Base-by-base conservation (phyloP, 2,888 invertebrate genomes). In the Aradus depressus region DNA sequence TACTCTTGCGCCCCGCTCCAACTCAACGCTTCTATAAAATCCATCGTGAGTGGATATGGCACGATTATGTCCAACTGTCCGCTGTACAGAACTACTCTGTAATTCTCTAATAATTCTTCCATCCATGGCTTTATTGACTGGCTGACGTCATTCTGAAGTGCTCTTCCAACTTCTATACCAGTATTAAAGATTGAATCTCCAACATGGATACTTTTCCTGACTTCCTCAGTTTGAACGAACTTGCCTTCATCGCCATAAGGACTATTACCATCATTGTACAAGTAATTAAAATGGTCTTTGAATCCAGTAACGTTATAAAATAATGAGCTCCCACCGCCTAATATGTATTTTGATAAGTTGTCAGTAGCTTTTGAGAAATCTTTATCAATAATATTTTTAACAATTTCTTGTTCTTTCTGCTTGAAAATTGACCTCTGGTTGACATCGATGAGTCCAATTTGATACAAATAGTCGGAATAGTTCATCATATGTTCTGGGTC, bases 21-120 rank as follows among this genome's bases (percentile, higher is more conserved):
- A 38, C 80, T 73, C 1, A 90, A 70, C 45, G 78, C 74, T 57
- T 75, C 72, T 25, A 93, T 68, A 66, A 85, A 90, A 64, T 83
- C 84, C 18, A 83, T 75, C 0, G 91, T 91, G 44, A 88, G 65
- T 0, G 90, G 88, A 67, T 89, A 88, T 0, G 90, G 88, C 0
- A 91, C 86, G 57, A 92, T 89, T 12, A 93, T 83, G 66, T 95
- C 93, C 57, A 93, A 66, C 64, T 93, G 92, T 0, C 93, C 93
- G 64, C 81, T 91, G 66, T 92, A 93, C 54, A 91, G 75, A 38
- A 92, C 74, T 14, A 89, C 77, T 65, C 75, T 72, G 62, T 83
- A 84, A 60, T 78, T 68, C 31, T 78, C 71, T 1, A 86, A 64
- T 0, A 89, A 68, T 60, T 81, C 80, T 0, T 77, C 72, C 50